Conservation (phyloP, 2,797 vertebrate species). For the Acipenser transmontanus region DNA sequence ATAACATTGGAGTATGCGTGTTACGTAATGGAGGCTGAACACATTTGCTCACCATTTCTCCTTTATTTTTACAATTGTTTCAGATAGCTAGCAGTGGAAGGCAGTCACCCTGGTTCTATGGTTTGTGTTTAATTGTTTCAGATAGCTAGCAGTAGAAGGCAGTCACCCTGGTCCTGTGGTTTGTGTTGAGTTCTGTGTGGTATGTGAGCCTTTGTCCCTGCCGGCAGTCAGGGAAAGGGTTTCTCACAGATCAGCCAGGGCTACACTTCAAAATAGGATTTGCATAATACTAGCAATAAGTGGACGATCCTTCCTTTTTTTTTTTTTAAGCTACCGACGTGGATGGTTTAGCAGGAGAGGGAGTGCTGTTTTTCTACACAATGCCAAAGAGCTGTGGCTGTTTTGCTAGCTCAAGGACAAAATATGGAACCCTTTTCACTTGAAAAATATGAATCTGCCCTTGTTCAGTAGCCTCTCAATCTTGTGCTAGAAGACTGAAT, state of each 20-base stretch:
- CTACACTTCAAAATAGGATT: slow-evolving; percentile 62
- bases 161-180: slow-evolving; percentile 14
- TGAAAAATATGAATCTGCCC: no score
- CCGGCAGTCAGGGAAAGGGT: slow-evolving; percentile 8
- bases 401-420: no score
- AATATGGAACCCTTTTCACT: no score
- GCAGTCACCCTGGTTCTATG: slow-evolving; percentile 14
- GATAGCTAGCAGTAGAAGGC: slow-evolving; percentile 10
- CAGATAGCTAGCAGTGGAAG: slow-evolving; percentile 10
- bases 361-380: slow-evolving; percentile 17
- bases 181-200: slow-evolving; percentile 5
- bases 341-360: slow-evolving; percentile 39
- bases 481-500: no score
- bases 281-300: slow-evolving; percentile 65
- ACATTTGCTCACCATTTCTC: slow-evolving; percentile 7
- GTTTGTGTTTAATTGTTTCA: slow-evolving; percentile 6
- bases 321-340: slow-evolving; percentile 28
- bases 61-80: not conserved
- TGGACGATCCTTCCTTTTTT: slow-evolving; percentile 37
- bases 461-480: no score
- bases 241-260: slow-evolving; percentile 43
- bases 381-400: slow-evolving; percentile 7
- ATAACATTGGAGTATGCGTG: not conserved
- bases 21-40: not conserved
- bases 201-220: slow-evolving; percentile 2